These are phyloP conservation scores for Rhodophaea formosa DNA, from an alignment of 2,888 invertebrate species.

Conservation along the genomic window DNA sequence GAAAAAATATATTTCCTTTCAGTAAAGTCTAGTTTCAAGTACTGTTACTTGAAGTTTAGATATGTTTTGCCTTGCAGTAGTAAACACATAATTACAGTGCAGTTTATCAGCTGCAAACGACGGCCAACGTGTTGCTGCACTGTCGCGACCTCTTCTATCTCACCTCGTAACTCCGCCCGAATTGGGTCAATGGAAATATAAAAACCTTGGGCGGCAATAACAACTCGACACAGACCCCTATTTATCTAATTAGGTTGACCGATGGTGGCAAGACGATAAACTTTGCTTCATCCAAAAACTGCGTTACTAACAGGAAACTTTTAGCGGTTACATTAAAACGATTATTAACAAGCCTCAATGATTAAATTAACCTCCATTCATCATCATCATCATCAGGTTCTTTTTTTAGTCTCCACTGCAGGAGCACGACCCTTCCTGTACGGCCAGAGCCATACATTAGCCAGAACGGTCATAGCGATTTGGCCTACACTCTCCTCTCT, in stretches of 20 bases:
- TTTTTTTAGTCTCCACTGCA: no score
- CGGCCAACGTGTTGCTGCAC: conserved; percentile 17
- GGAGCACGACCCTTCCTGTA: no score
- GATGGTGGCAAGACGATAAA: conserved; percentile 27
- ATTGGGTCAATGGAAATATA: conserved; percentile 65
- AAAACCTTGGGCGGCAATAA: conserved; percentile 60
- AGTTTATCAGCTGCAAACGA: background rate
- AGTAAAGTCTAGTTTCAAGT: no score
- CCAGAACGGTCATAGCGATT: no score
- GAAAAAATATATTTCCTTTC: no score
- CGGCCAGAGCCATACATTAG: no score
- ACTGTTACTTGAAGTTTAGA: background rate
- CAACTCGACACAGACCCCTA: conserved; percentile 41
- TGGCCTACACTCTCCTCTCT: no score
- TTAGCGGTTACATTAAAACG: no score
- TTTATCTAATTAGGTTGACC: conserved; percentile 71
- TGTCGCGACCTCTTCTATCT: conserved; percentile 11
- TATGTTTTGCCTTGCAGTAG: background rate
- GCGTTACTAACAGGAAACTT: conserved; percentile 6
- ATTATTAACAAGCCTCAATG: no score
- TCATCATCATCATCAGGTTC: no score
- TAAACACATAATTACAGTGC: background rate
- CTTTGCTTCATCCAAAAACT: background rate
- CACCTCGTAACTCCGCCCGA: conserved; percentile 40
- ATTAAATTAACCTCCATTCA: no score